Evolutionary conservation across 1,140 invertebrate species (phyloP), one percentile per base, ranked within the genome.

Genomic region (Bicyclus anynana): DNA sequence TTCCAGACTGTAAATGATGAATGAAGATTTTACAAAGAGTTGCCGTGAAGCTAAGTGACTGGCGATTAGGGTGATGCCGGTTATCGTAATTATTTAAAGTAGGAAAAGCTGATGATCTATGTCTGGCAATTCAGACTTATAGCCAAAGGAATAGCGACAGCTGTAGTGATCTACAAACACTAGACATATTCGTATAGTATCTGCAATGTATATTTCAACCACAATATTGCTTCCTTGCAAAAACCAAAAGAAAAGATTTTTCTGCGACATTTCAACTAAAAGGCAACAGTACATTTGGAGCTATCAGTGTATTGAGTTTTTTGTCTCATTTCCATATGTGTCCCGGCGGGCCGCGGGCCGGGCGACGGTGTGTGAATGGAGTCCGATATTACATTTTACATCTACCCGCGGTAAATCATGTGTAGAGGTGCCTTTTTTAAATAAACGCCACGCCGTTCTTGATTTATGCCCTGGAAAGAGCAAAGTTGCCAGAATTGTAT

Each of bases 271-370:
- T 40, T 40, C 3, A 7, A 17, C 16, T 16, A 40, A 40, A 40
- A 7, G 37, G 14, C 16, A 40, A 40, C 20, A 21, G 23, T 44
- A 53, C 23, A 44, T 53, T 44, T n/a, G 38, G 14, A 27, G 51
- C 44, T 53, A 53, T 53, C 51, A 44, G 23, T 53, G 38, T 46
- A 53, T 53, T 53, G 52, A 53, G 13, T 53, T 46, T 29, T 52
- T 40, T 46, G 52, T 53, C 52, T 40, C 38, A 53, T 44, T 53
- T 53, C 52, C 52, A 53, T 33, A 33, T 46, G 21, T 26, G 12
- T 46, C 52, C 40, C 52, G n/a, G 17, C 6, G 52, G 52, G 26
- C 14, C 10, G 35, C 2, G 4, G 37, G n/a, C n/a, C 37, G 38
- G 52, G 23, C 52, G 40, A 13, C 18, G 40, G 13, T 13, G 13